A percentile compares a stretch with the other conserved stretches of the same genome.
Conservation (phyloP, 2,888 invertebrate genomes). For the Epistrophe grossulariae region DNA sequence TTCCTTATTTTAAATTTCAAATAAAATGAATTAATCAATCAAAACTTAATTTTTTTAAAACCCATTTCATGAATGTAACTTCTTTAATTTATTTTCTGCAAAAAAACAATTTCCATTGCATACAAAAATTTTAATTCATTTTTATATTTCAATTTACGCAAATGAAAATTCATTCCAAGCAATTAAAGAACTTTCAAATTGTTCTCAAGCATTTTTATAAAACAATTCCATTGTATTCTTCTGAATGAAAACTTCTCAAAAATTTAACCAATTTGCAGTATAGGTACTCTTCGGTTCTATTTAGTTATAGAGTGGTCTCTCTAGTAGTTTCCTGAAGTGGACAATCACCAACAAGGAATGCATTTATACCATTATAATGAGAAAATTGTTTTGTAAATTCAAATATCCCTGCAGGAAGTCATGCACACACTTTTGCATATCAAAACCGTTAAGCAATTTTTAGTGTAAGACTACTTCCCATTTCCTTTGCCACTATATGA, state of each 20-base stretch:
- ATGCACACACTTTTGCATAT: neutral
- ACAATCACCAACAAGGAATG: constrained; percentile 1
- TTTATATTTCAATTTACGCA: neutral
- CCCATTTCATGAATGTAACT: too few species aligned
- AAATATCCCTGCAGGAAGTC: constrained; percentile 1
- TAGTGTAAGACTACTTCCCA: neutral
- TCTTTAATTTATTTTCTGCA: too few species aligned
- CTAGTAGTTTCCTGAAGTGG: neutral
- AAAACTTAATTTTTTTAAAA: too few species aligned
- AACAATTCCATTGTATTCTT: constrained; percentile 6
- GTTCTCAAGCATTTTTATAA: neutral
- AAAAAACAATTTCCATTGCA: neutral
- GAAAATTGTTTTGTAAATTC: constrained; percentile 27
- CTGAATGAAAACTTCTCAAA: neutral
- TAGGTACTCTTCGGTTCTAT: neutral
- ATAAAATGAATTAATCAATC: too few species aligned
- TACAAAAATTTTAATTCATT: neutral
- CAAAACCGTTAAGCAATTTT: constrained; percentile 24
- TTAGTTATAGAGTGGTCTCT: neutral
- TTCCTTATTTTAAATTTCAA: too few species aligned
- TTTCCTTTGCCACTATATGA: neutral
- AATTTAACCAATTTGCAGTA: constrained; percentile 14
- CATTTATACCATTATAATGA: neutral
- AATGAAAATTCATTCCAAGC: neutral
- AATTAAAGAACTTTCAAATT: neutral